Evolutionary conservation across 2,888 invertebrate genomes (phyloP), one percentile per base, ranked within the genome.

Genomic region (Julus scandinavius): DNA sequence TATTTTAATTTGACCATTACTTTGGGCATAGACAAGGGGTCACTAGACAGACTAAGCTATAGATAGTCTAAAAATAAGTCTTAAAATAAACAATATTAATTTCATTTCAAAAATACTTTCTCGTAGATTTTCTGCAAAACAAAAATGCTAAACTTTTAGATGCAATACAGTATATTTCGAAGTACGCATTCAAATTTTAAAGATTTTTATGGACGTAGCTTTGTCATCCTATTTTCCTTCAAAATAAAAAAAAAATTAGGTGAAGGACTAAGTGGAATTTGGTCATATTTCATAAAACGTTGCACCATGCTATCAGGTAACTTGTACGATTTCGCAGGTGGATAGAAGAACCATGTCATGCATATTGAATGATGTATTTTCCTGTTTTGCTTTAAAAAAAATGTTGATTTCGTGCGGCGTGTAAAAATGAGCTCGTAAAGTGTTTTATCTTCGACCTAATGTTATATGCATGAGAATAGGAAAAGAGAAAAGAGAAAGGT

Each of bases 341-440:
- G 72, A 29, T 72, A 29, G 7, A 72, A 72, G 29, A 1, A 29
- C 72, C 20, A 72, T n/a, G n/a, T n/a, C 17, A 20, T 29, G 29
- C 72, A 72, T 72, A 72, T 29, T 20, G n/a, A 72, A 72, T 72
- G 58, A 4, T 58, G 11, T 58, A 58, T 58, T 72, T 72, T 29
- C 20, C 4, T 7, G 13, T 49, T 49, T 13, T 49, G 9, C 11
- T 13, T 49, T 49, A 0, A 49, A 49, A 49, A 9, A 49, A 49
- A 49, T 49, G 4, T 72, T 72, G 20, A 63, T n/a, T 72, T 72
- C 72, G 72, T 72, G 72, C 72, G 29, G 72, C 6, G 72, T 72
- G 72, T 72, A 72, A 72, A 72, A 72, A 72, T 72, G 72, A 72
- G 72, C 29, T 72, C 20, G 72, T 72, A 72, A 72, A 72, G 72